Conservation (phyloP, 2,797 vertebrate species). For the Periparus ater region DNA sequence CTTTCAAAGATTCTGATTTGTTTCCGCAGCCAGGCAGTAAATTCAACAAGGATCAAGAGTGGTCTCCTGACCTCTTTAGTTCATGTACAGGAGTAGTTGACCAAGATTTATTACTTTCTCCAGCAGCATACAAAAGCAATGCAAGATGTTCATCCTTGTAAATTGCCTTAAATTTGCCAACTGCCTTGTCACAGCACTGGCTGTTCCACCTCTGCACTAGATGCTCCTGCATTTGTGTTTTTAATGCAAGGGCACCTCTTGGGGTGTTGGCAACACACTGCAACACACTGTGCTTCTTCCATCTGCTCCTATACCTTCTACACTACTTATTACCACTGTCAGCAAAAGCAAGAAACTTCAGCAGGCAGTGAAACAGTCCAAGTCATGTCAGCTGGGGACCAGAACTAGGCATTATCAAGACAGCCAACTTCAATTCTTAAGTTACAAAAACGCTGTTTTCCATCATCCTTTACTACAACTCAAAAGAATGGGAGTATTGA, state of each 20-base stretch:
- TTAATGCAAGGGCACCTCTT: background rate
- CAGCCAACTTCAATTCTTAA: background rate
- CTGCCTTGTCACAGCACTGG: background rate
- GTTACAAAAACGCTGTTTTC: background rate
- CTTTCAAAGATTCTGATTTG: background rate
- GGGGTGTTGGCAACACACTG: fast-evolving
- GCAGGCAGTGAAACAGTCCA: background rate
- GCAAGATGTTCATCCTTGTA: background rate
- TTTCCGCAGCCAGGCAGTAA: background rate
- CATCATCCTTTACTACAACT: background rate
- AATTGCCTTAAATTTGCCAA: background rate
- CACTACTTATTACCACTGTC: background rate
- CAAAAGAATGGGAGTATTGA: background rate
- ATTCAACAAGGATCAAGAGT: background rate
- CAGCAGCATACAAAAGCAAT: background rate
- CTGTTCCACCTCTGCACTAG: background rate
- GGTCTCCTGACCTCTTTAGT: background rate
- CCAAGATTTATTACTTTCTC: background rate
- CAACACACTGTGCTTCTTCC: background rate
- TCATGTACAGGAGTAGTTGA: fast-evolving
- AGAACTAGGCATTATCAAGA: background rate
- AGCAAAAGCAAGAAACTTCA: background rate
- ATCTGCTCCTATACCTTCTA: background rate
- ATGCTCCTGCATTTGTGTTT: background rate
- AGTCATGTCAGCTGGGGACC: background rate